Evolutionary conservation across 2,797 vertebrate genomes (phyloP), one percentile per base, ranked within the genome.

Genomic region (Eidolon dupreanum): DNA sequence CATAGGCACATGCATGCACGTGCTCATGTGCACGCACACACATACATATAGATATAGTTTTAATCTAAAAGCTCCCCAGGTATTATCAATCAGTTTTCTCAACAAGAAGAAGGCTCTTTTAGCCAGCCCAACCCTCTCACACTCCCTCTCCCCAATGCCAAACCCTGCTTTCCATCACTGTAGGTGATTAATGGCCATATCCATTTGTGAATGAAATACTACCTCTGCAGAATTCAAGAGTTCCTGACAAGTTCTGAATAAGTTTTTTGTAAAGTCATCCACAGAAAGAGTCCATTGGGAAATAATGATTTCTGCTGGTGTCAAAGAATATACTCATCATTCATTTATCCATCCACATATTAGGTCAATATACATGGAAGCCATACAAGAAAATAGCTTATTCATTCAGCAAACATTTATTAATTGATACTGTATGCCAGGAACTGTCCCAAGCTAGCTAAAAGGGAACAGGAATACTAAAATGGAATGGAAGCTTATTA

Each of bases 331-430:
- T 46, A 75, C 13, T 94, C 91, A 95, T 65, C 82, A 68, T 83
- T 73, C 51, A 89, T 93, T 53, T 79, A 87, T 85, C 92, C 19
- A 97, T 46, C 36, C 31, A 63, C 33, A 94, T 85, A 87, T 84
- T 89, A 94, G 61, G 28, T 63, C 93, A 97, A 97, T 75, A 84
- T 26, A 79, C 77, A 49, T 91, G 75, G 31, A 95, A 96, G 74
- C 26, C 22, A 93, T 65, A 38, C 77, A 94, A 94, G 46, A 87
- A 82, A 93, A 86, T 86, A 83, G 94, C 94, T 96, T 89, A 91
- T 86, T 85, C 55, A 89, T 49, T 95, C 63, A 87, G 55, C 84
- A 91, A 92, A 81, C 51, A 96, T 81, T 95, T 93, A 77, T 43
- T 85, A 86, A 95, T n/a, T 92, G 41, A 81, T 65, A 83, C 24